Evolutionary conservation across 1,140 invertebrate genomes (phyloP), one percentile per base, ranked within the genome.

Genomic region (Euwallacea similis): DNA sequence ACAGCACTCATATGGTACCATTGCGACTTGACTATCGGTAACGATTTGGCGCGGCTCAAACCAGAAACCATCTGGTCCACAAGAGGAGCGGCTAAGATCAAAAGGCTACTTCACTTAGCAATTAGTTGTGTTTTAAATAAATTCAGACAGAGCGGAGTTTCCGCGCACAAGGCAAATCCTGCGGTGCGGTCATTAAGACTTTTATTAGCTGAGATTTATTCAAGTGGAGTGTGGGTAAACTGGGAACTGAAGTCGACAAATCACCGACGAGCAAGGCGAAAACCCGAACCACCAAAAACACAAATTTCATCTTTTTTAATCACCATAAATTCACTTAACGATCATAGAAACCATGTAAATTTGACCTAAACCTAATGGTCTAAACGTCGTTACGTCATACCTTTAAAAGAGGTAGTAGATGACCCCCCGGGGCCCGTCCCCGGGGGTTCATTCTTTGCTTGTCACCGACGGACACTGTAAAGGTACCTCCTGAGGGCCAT

Each of bases 291-390:
- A 33, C 21, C 21, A 7, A 50, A 50, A 50, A 50, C 46, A 50
- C 10, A 56, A 66, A 44, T 68, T 60, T 68, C 66, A 68, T 69
- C 46, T n/a, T 69, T 69, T 69, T 69, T 69, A 69, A 69, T 69
- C 50, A 69, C 42, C 67, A 69, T 69, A 69, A 69, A 69, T 69
- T 42, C 47, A 44, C 7, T 69, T 69, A 69, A 69, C 67, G 59
- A 69, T 43, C 67, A 2, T 53, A 7, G 33, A 55, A 54, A 41
- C 59, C 67, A 62, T 62, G 67, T 69, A 62, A 62, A 69, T 62
- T 69, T 55, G 33, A 59, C 66, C 66, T 21, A 62, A 61, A 69
- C 41, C 67, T 60, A 50, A 59, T 60, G 54, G 41, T 7, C 21
- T 42, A 21, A n/a, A 61, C 16, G 66, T 15, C 21, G 16, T 60